Evolutionary conservation across 2,888 invertebrate genomes (phyloP).

Genomic region (Drosophila meridionalis): DNA sequence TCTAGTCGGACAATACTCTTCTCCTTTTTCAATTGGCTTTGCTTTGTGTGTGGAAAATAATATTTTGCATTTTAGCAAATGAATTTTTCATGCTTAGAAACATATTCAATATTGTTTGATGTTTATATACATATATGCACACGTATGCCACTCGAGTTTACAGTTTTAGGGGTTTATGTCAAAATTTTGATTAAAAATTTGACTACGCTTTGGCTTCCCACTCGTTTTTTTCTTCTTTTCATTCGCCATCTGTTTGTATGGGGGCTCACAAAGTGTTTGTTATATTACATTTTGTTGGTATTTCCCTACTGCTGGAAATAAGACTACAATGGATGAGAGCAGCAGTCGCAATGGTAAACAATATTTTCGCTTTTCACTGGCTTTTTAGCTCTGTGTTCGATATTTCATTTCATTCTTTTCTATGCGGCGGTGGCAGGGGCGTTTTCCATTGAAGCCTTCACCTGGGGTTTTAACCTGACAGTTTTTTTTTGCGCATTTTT

Average conservation of each 20-base stretch:
- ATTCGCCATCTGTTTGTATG: conserved; percentile 3
- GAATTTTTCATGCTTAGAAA: conserved; percentile 1
- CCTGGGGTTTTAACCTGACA: conserved; percentile 47
- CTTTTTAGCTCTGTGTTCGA: conserved; percentile 50
- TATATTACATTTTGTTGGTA: conserved; percentile 59
- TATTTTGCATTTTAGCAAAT: conserved; percentile 6
- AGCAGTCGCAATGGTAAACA: conserved; percentile 46
- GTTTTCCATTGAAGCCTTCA: conserved; percentile 54
- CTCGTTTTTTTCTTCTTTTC: conserved; percentile 15
- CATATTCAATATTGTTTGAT: conserved; percentile 19
- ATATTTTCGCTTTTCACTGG: conserved; percentile 45
- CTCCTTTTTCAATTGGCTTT: background rate
- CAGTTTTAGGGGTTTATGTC: conserved; percentile 46
- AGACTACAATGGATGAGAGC: conserved; percentile 21
- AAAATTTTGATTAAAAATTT: conserved; percentile 67
- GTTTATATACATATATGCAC: background rate
- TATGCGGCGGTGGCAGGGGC: conserved; percentile 21
- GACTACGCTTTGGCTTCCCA: conserved; percentile 59
- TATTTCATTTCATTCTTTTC: conserved; percentile 62
- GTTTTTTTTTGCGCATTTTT: conserved; percentile 32
- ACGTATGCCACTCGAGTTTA: conserved; percentile 13
- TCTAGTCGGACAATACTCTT: background rate
- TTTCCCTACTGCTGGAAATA: conserved; percentile 35
- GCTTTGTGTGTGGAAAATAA: background rate
- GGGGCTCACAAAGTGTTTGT: conserved; percentile 48